Base-by-base conservation (phyloP, 2,888 invertebrate genomes). In the Andrena hattorfiana region DNA sequence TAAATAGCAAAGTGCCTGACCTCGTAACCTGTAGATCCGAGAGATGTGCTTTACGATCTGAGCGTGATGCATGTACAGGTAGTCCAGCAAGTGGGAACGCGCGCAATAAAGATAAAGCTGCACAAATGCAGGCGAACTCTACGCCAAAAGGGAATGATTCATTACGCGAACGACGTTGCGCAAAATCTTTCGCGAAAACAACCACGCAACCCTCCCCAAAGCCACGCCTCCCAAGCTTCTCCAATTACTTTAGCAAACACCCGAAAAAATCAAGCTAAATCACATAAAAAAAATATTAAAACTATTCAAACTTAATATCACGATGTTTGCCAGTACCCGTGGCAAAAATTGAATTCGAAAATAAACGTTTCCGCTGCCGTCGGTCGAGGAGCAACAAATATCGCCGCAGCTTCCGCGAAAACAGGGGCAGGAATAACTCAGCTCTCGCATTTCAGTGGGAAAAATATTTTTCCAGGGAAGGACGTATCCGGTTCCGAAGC, bases 1-100 rank as follows among this genome's bases (percentile, higher is more conserved):
- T 62, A 82, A 80, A 82, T 82, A 71, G 75, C 78, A 56, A 82
- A 82, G 54, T 73, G 59, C 62, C 49, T 72, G 82, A 75, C 82
- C 82, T 23, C 68, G 56, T 82, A 68, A 80, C 82, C 80, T 30
- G 75, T 75, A 75, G 80, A 75, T 82, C 80, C 42, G 16, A 70
- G 71, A 80, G 82, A 80, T 71, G 67, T 48, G 60, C 67, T 20
- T 32, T 1, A 69, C 60, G 59, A 77, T 76, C 66, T 30, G 48
- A 49, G 60, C 42, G 42, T 51, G 60, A 66, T 71, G 71, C 62
- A 71, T 67, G 66, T 16, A 69, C 48, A 59, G 68, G 56, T 69
- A 64, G 49, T 16, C 13, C 10, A 1, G 16, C 76, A 28, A 59
- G 48, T 32, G 54, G 68, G 69, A 69, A 63, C 49, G 30, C 32